Evolutionary conservation across 2,888 invertebrate genomes (phyloP).

Genomic region (Dioctria rufipes): DNA sequence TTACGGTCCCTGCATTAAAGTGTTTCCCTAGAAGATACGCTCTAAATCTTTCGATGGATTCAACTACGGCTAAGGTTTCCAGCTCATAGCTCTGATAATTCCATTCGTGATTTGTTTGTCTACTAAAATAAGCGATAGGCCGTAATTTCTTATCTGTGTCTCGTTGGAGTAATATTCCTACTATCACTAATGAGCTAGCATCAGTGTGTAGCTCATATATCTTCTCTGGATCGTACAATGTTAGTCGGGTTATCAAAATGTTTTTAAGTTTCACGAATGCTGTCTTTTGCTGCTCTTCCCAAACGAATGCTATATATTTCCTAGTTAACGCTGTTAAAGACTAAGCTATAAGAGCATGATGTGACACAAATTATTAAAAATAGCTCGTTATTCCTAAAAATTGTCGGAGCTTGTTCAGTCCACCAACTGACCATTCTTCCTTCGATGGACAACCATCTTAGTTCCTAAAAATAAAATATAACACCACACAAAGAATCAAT

Average conservation of each 20-base stretch:
- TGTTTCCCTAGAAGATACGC: conserved; percentile 64
- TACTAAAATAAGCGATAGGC: conserved; percentile 6
- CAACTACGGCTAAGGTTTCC: conserved; percentile 66
- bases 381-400: conserved; percentile 8
- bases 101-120: conserved; percentile 64
- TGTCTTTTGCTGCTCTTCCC: no score
- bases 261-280: no score
- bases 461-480: no score
- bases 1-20: no score
- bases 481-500: no score
- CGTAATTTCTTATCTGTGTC: neutral
- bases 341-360: neutral
- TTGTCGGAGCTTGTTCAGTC: no score
- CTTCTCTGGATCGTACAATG: neutral
- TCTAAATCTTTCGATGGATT: conserved; percentile 64
- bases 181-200: conserved; percentile 64
- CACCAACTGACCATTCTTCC: no score
- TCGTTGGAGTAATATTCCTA: conserved; percentile 64
- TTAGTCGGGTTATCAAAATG: no score
- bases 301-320: no score
- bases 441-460: no score
- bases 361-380: neutral
- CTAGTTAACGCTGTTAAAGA: no score
- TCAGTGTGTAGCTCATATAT: conserved; percentile 65
- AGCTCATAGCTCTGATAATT: conserved; percentile 67